Base-by-base conservation (phyloP, 2,113 vertebrate genomes). In the Origma solitaria region DNA sequence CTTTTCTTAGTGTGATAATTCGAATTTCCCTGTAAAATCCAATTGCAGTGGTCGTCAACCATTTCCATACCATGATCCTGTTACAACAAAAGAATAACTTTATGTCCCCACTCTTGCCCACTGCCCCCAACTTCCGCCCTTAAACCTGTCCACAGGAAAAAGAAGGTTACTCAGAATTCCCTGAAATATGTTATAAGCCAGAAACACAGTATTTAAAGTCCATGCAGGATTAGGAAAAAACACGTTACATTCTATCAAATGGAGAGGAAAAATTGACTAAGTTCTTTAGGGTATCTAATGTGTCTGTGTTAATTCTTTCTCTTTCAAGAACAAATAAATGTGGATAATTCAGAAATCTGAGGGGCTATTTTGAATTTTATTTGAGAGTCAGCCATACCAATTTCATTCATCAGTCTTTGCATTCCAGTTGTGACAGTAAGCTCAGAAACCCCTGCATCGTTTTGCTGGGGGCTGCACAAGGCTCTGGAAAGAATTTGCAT, bases 1-100 rank as follows among this genome's bases (percentile, higher is more conserved):
- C 17, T 58, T 66, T 92, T 44, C 90, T 88, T 83, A 90, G 82
- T 86, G 94, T 68, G 86, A 93, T 83, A 94, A 94, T 95, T 90
- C 0, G 0, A 56, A 90, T 93, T 95, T 96, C 91, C 64, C 80
- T 83, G 64, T 81, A 92, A 95, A 95, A 95, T 93, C 72, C 56
- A 83, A 78, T 51, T 95, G 60, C 35, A 78, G 71, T 58, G 64
- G 76, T 78, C 88, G 80, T 62, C 94, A 95, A 71, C 86, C 30
- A 38, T 83, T 93, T 92, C 90, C 58, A 66, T 86, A 37, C 51
- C 17, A 7, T 19, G 68, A 92, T 66, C 33, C 80, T 78, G 14
- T 73, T 94, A 88, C 71, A 93, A 92, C 31, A 83, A 69, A 92
- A 72, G 57, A 90, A 56, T 16, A 75, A 50, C 28, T 81, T 94